Percentiles rank a stretch among this genome's conserved stretches.
phyloP scores from a whole-genome alignment of 2,888 invertebrate genomes.

The Smittia sp. region DNA sequence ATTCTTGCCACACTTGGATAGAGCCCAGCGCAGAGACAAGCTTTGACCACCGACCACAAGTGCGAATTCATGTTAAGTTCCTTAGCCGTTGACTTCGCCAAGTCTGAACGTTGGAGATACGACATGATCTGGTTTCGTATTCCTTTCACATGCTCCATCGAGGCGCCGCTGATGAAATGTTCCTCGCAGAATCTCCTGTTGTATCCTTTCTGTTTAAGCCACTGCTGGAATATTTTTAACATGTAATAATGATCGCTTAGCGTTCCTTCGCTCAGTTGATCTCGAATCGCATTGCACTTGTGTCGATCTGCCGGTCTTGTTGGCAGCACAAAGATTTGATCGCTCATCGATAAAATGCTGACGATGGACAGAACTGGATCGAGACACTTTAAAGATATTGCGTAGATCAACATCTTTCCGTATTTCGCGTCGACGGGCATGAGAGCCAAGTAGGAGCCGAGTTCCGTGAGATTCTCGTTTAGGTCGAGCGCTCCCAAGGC shows the following conservation, averaged over 20 bases:
- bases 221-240: slow-evolving; percentile 73
- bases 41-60: slow-evolving; percentile 88
- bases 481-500: slow-evolving; percentile 82
- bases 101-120: slow-evolving; percentile 71
- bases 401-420: slow-evolving; percentile 88
- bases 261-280: slow-evolving; percentile 69
- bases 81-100: slow-evolving; percentile 69
- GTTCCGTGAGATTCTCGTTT: slow-evolving; percentile 80
- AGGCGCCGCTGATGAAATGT: slow-evolving; percentile 72
- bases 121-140: slow-evolving; percentile 80
- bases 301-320: slow-evolving; percentile 61
- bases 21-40: slow-evolving; percentile 80
- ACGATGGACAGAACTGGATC: slow-evolving; percentile 91
- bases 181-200: slow-evolving; percentile 64
- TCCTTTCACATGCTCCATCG: slow-evolving; percentile 87
- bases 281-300: slow-evolving; percentile 63
- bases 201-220: slow-evolving; percentile 58
- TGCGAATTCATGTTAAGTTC: slow-evolving; percentile 81
- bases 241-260: slow-evolving; percentile 89
- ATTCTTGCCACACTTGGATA: slow-evolving; percentile 85
- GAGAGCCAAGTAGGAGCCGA: slow-evolving; percentile 87
- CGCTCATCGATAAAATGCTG: slow-evolving; percentile 73
- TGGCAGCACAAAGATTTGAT: slow-evolving; percentile 74
- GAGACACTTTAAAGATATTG: slow-evolving; percentile 85
- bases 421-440: slow-evolving; percentile 88